Conservation (phyloP, 2,888 invertebrate genomes). For the Epinotia bilunana region DNA sequence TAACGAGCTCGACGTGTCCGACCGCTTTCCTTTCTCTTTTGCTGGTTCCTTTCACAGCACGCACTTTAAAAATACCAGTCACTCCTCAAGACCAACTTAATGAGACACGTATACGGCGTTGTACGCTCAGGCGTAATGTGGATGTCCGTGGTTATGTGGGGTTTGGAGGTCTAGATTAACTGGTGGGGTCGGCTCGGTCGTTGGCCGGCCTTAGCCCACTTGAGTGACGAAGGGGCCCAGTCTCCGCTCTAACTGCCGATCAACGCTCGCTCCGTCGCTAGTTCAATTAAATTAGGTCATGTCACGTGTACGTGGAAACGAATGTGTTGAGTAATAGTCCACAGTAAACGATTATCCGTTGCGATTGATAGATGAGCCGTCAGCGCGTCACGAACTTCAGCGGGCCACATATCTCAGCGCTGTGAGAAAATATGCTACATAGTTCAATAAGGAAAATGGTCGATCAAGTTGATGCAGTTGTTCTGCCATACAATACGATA, state of each 20-base stretch:
- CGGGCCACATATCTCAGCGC: slow-evolving; percentile 9
- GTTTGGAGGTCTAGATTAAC: slow-evolving; percentile 56
- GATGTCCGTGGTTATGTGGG: slow-evolving; percentile 47
- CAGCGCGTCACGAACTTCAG: slow-evolving; percentile 1
- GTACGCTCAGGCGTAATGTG: slow-evolving; percentile 45
- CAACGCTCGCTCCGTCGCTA: slow-evolving; percentile 62
- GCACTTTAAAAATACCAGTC: slow-evolving; percentile 58
- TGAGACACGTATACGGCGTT: slow-evolving; percentile 51
- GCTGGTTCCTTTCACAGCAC: slow-evolving; percentile 68
- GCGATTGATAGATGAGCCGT: slow-evolving; percentile 29
- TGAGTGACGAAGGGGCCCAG: slow-evolving; percentile 77
- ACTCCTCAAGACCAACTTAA: slow-evolving; percentile 56
- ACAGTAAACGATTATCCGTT: slow-evolving; percentile 16
- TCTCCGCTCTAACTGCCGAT: slow-evolving; percentile 63
- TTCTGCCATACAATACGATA: neutral
- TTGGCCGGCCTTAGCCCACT: slow-evolving; percentile 82
- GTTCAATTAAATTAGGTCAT: slow-evolving; percentile 68
- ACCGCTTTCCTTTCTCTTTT: slow-evolving; percentile 72
- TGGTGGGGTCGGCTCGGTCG: slow-evolving; percentile 65
- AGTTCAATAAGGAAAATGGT: neutral
- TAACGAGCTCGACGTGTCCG: slow-evolving; percentile 25
- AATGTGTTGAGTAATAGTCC: slow-evolving; percentile 33
- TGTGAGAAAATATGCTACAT: slow-evolving; percentile 9
- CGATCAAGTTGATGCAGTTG: neutral
- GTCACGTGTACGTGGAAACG: slow-evolving; percentile 40